phyloP scores from a whole-genome alignment of 1,140 invertebrate species.

The Phymastichus coffea region DNA sequence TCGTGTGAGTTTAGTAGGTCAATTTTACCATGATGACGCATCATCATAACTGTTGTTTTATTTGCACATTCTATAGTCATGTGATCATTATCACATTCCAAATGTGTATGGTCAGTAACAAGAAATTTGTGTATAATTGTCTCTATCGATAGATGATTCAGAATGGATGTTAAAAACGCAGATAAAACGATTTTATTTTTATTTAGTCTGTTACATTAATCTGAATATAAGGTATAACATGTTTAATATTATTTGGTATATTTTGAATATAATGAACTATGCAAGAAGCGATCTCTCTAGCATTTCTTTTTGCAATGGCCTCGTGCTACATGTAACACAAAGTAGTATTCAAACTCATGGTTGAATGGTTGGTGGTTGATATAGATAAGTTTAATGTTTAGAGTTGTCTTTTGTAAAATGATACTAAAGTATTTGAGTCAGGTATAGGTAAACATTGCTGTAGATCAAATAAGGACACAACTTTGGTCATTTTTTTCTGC shows the following conservation, averaged over 20 bases:
- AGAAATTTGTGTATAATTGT: constrained; percentile 42
- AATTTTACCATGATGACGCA: no score
- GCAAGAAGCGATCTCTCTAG: constrained; percentile 40
- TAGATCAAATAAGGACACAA: no score
- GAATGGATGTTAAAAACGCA: constrained; percentile 30
- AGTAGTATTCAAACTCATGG: no score
- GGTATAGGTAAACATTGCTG: no score
- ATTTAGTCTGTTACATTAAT: constrained; percentile 37
- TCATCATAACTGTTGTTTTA: neutral
- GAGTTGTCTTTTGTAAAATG: no score
- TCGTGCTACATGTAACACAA: no score
- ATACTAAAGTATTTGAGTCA: no score
- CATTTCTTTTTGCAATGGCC: constrained; percentile 33
- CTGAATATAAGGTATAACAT: no score
- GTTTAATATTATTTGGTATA: constrained; percentile 20
- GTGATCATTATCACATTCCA: constrained; percentile 38
- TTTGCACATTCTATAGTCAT: constrained; percentile 29
- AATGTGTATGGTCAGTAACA: constrained; percentile 39
- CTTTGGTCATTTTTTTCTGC: no score
- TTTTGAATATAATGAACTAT: constrained; percentile 32
- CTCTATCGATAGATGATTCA: constrained; percentile 20
- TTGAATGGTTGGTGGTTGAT: constrained; percentile 25
- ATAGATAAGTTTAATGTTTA: no score
- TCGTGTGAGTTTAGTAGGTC: no score
- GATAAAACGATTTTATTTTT: constrained; percentile 34